These are phyloP conservation scores for Lysiphlebus fabarum DNA, from an alignment of 1,140 invertebrate genomes.

Conservation along the genomic window DNA sequence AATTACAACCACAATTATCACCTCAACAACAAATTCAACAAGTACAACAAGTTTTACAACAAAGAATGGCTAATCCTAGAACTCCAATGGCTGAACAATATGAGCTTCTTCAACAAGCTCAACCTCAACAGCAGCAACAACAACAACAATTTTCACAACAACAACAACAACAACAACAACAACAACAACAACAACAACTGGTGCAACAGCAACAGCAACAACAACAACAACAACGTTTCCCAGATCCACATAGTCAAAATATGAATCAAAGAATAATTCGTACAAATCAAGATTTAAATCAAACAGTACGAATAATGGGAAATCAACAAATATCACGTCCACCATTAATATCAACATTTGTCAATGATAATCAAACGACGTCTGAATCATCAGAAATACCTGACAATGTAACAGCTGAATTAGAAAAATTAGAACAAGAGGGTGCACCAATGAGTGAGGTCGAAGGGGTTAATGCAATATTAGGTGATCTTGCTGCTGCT, in stretches of 20 bases:
- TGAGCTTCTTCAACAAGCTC: slow-evolving; percentile 39
- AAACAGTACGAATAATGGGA: slow-evolving; percentile 43
- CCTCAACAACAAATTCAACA: slow-evolving; percentile 29
- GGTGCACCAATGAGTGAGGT: slow-evolving; percentile 67
- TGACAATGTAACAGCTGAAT: slow-evolving; percentile 72
- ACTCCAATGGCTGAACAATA: slow-evolving; percentile 43
- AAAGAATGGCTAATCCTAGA: slow-evolving; percentile 42
- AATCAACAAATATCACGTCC: slow-evolving; percentile 38
- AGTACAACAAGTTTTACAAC: slow-evolving; percentile 37
- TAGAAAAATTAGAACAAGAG: slow-evolving; percentile 77
- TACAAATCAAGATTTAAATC: slow-evolving; percentile 40
- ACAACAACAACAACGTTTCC: slow-evolving; percentile 41
- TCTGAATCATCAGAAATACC: slow-evolving; percentile 64
- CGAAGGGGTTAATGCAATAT: slow-evolving; percentile 72
- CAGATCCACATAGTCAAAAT: slow-evolving; percentile 37
- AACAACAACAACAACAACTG: not conserved
- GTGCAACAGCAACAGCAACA: slow-evolving; percentile 8
- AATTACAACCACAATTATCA: slow-evolving; percentile 38
- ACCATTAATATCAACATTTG: slow-evolving; percentile 39
- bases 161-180: slow-evolving; percentile 10
- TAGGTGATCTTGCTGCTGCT: slow-evolving; percentile 73
- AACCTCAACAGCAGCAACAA: slow-evolving; percentile 1
- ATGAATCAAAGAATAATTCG: slow-evolving; percentile 44
- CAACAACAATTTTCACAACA: not conserved
- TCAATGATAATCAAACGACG: slow-evolving; percentile 39